phyloP scores from a whole-genome alignment of 2,888 invertebrate species.

The Rhingia campestris region DNA sequence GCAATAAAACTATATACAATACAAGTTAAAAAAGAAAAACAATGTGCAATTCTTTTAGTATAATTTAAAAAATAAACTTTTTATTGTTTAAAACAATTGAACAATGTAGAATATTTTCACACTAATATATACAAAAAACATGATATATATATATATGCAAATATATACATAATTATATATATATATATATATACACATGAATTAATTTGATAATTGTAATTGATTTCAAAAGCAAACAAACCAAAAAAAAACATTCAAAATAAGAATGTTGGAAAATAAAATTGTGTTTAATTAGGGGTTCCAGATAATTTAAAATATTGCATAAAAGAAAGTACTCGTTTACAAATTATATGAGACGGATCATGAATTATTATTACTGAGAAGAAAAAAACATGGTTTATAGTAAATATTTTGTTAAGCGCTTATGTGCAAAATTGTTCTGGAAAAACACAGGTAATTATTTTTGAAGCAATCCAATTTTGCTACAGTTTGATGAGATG shows the following conservation, averaged over 20 bases:
- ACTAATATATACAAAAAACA: constrained; percentile 33
- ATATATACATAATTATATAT: neutral
- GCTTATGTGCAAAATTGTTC: constrained; percentile 25
- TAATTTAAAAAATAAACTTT: constrained; percentile 53
- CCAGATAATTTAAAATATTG: constrained; percentile 22
- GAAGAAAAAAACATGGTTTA: constrained; percentile 22
- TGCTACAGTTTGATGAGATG: neutral
- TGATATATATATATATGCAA: constrained; percentile 1
- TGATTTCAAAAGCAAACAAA: constrained; percentile 18
- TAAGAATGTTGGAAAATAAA: constrained; percentile 15
- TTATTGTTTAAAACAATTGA: constrained; percentile 34
- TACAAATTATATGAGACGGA: constrained; percentile 16
- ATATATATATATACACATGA: neutral
- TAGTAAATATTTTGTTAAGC: constrained; percentile 29
- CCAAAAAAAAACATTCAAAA: neutral
- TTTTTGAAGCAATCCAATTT: constrained; percentile 19
- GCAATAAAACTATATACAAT: constrained; percentile 79
- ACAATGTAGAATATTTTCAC: constrained; percentile 61
- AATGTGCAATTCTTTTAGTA: constrained; percentile 71
- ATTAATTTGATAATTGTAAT: constrained; percentile 26
- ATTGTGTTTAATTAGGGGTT: constrained; percentile 34
- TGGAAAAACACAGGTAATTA: constrained; percentile 46
- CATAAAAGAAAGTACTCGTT: neutral
- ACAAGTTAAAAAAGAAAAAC: constrained; percentile 62
- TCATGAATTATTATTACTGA: constrained; percentile 26